Evolutionary conservation across 2,888 invertebrate genomes (phyloP).

Genomic region (Scaptomyza polygonia): DNA sequence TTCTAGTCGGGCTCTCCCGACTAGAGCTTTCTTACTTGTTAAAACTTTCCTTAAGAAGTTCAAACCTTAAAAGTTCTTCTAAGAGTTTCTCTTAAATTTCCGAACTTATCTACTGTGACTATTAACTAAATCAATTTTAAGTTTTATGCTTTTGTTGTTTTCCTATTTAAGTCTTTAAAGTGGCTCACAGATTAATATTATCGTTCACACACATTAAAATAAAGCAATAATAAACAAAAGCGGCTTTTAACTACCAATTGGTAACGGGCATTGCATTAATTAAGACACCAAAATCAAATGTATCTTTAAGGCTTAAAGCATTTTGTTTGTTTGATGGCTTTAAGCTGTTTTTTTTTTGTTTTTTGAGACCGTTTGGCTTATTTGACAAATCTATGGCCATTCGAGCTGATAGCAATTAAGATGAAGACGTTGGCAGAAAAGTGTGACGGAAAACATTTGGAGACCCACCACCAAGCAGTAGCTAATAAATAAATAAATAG

Average conservation of each 20-base stretch:
- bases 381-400: conserved; percentile 68
- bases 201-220: conserved; percentile 73
- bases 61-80: too few relatives aligned
- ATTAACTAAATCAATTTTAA: not conserved
- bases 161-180: conserved; percentile 1
- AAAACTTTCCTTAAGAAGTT: too few relatives aligned
- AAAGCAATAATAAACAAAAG: conserved; percentile 34
- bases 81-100: too few relatives aligned
- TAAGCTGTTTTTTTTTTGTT: conserved; percentile 31
- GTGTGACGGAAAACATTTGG: conserved; percentile 76
- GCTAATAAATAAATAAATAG: conserved; percentile 21
- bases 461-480: conserved; percentile 44
- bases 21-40: too few relatives aligned
- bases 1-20: too few relatives aligned
- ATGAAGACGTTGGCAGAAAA: conserved; percentile 46
- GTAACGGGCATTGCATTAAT: conserved; percentile 63
- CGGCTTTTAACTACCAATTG: conserved; percentile 63
- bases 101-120: not conserved
- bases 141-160: not conserved
- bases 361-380: conserved; percentile 46
- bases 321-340: conserved; percentile 58
- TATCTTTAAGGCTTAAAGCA: conserved; percentile 64
- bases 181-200: conserved; percentile 50
- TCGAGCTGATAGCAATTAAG: conserved; percentile 75
- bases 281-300: conserved; percentile 61